These are phyloP conservation scores for Rhopalosiphum nymphaeae DNA, from an alignment of 2,888 invertebrate genomes.

Conservation along the genomic window DNA sequence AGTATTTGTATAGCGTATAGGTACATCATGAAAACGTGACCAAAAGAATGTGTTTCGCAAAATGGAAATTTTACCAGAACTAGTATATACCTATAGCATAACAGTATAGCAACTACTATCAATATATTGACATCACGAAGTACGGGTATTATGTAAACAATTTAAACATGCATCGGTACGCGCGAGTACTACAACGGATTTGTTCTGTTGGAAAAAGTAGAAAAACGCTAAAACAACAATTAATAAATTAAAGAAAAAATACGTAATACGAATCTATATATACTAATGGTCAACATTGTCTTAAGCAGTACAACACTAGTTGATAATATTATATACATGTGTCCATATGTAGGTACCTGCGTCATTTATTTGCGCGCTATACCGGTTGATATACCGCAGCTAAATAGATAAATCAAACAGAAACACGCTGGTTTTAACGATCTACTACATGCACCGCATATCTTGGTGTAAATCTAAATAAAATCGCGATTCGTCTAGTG, in stretches of 20 bases:
- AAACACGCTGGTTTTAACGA: conserved; percentile 4
- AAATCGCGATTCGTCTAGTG: not conserved
- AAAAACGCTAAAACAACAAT: not conserved
- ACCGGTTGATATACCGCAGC: not conserved
- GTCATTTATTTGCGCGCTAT: not conserved
- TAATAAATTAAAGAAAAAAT: not conserved
- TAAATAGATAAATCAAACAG: not conserved
- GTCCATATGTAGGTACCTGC: not conserved
- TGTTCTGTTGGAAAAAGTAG: not conserved
- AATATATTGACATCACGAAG: conserved; percentile 9
- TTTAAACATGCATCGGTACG: not conserved
- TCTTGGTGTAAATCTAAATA: not conserved
- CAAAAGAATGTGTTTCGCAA: conserved; percentile 8
- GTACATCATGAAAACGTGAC: conserved; percentile 41
- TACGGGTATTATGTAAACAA: not conserved
- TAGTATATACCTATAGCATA: not conserved
- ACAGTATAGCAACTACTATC: not conserved
- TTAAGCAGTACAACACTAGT: not conserved
- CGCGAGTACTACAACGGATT: not conserved
- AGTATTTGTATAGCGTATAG: not conserved
- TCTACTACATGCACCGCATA: not conserved
- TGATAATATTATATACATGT: not conserved
- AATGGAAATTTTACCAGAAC: conserved; percentile 30
- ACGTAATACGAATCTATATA: too few species aligned
- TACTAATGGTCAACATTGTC: not conserved